Conservation (phyloP, 2,888 invertebrate species). For the Synergus gifuensis region DNA sequence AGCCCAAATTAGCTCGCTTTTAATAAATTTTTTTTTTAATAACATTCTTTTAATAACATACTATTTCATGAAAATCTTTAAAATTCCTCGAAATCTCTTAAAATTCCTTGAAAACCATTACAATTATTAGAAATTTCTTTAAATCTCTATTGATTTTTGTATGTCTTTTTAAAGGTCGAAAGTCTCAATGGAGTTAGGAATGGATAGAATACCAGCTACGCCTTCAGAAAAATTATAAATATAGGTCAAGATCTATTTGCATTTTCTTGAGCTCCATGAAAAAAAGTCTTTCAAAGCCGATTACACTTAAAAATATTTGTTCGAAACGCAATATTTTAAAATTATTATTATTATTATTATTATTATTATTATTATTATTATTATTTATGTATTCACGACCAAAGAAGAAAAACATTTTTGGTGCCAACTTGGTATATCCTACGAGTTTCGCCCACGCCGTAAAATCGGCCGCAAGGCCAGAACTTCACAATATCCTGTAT, state of each 20-base stretch:
- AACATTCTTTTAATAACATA: too few species aligned
- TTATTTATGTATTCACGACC: slow-evolving; percentile 18
- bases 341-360: background rate
- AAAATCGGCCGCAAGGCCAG: slow-evolving; percentile 49
- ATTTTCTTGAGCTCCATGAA: slow-evolving; percentile 11
- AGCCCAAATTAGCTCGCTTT: too few species aligned
- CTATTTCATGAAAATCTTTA: too few species aligned
- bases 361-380: background rate
- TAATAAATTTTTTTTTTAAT: too few species aligned
- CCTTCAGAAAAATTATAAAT: slow-evolving; percentile 29
- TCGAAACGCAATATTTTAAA: slow-evolving; percentile 13
- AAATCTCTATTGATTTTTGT: background rate
- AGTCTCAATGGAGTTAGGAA: background rate
- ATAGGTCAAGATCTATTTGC: slow-evolving; percentile 39
- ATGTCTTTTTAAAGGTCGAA: background rate
- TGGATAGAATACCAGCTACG: slow-evolving; percentile 4
- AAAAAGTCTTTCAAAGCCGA: slow-evolving; percentile 19
- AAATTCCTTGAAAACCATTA: too few species aligned
- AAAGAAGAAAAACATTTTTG: slow-evolving; percentile 22
- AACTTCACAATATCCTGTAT: slow-evolving; percentile 50
- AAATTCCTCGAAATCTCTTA: too few species aligned
- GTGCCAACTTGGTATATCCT: slow-evolving; percentile 37
- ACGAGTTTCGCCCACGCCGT: slow-evolving; percentile 47
- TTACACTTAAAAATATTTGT: slow-evolving; percentile 28
- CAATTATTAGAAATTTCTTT: too few species aligned